phyloP scores from a whole-genome alignment of 1,140 invertebrate species.

The Piezodorus guildinii region DNA sequence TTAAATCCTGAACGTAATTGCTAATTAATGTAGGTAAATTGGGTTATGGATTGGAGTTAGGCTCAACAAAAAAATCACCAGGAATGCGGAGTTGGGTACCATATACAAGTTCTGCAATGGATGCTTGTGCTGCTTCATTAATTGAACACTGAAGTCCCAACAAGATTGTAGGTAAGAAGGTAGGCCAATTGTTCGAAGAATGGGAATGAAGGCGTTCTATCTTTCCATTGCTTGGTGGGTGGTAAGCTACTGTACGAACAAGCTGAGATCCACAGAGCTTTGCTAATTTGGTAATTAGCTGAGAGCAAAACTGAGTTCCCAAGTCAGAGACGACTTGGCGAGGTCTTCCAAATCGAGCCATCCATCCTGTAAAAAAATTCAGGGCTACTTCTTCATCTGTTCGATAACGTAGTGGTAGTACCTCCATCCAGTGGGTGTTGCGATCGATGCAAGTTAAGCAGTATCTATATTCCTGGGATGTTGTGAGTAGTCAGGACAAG shows the following conservation, averaged over 20 bases:
- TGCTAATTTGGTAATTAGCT: conserved; percentile 28
- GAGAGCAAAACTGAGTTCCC: conserved; percentile 32
- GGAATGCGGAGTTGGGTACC: too few relatives aligned
- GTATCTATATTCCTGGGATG: conserved; percentile 26
- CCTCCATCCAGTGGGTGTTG: conserved; percentile 33
- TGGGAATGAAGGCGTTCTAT: conserved; percentile 5
- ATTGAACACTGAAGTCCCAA: conserved; percentile 28
- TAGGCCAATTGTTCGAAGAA: conserved; percentile 22
- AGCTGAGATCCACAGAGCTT: conserved; percentile 26
- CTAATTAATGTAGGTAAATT: too few relatives aligned
- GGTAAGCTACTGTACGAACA: conserved; percentile 32
- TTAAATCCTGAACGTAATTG: too few relatives aligned
- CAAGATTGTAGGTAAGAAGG: conserved; percentile 31
- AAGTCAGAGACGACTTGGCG: conserved; percentile 33
- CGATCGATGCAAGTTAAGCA: conserved; percentile 32
- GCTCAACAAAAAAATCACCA: too few relatives aligned
- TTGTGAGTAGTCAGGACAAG: conserved; percentile 23
- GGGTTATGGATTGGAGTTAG: too few relatives aligned
- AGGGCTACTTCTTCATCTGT: conserved; percentile 30
- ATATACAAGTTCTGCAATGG: not conserved
- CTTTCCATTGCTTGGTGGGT: conserved; percentile 33
- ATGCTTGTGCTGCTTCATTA: not conserved
- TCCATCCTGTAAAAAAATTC: conserved; percentile 30
- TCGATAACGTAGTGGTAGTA: conserved; percentile 25
- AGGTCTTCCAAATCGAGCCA: conserved; percentile 33